These are phyloP conservation scores for Omphaloscelis lunosa DNA, from an alignment of 2,888 invertebrate species.

Conservation along the genomic window DNA sequence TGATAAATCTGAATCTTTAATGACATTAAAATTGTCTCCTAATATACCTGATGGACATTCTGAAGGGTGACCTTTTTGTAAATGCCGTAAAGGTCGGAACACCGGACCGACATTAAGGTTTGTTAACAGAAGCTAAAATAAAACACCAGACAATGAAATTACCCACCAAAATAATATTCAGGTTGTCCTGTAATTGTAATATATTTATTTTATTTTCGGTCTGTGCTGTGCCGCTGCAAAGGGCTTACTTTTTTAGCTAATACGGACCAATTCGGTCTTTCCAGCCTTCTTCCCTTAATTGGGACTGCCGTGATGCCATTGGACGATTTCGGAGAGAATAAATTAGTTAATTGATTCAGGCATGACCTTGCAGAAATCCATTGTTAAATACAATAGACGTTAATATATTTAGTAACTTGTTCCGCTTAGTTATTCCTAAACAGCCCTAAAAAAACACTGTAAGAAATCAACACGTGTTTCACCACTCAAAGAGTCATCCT, in stretches of 20 bases:
- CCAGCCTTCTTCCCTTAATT: background rate
- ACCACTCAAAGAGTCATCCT: no score
- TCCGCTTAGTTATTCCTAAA: no score
- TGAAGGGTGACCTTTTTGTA: conserved; percentile 48
- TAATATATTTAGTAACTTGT: no score
- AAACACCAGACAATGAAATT: conserved; percentile 45
- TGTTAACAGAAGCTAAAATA: conserved; percentile 56
- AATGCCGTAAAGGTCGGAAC: conserved; percentile 62
- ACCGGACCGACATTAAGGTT: conserved; percentile 50
- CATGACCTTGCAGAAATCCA: no score
- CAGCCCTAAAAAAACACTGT: no score
- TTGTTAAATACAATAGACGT: no score
- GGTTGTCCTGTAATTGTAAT: conserved; percentile 14
- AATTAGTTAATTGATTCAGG: no score
- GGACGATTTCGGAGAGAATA: background rate
- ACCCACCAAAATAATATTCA: conserved; percentile 38
- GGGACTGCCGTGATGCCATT: background rate
- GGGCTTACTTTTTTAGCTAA: background rate
- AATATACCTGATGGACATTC: conserved; percentile 34
- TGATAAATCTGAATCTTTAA: conserved; percentile 27
- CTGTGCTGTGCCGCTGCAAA: background rate
- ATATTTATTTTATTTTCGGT: background rate
- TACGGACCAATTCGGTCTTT: background rate
- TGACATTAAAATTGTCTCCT: conserved; percentile 36
- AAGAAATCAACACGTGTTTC: no score